A percentile compares a stretch with the other conserved stretches of the same genome.
Evolutionary conservation across 2,113 vertebrate species (phyloP).

Genomic region (Solenodon paradoxus): DNA sequence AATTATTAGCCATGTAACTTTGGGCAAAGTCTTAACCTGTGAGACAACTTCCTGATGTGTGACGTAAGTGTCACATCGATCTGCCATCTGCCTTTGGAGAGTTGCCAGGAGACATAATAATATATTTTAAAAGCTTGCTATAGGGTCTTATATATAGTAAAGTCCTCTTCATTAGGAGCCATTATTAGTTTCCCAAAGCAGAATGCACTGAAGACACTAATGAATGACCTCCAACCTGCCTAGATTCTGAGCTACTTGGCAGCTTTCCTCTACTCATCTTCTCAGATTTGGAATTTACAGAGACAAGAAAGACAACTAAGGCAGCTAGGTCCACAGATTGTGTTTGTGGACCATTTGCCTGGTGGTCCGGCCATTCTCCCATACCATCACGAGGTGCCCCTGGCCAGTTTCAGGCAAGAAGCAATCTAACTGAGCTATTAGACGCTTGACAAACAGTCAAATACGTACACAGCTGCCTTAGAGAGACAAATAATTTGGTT

Average conservation of each 20-base stretch:
- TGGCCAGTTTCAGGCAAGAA: not conserved
- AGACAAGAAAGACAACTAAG: not conserved
- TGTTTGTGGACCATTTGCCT: not conserved
- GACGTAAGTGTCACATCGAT: not conserved
- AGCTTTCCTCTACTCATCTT: not conserved
- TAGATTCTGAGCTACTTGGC: not conserved
- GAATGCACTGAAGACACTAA: not conserved
- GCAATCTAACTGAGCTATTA: not conserved
- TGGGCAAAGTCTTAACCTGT: not conserved
- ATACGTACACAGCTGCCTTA: not conserved
- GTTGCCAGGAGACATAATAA: not conserved
- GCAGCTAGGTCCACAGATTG: not conserved
- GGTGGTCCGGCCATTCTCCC: not conserved
- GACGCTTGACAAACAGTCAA: not conserved
- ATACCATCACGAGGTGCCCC: not conserved
- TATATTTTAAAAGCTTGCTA: not conserved
- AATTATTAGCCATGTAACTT: not conserved
- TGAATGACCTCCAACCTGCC: not conserved
- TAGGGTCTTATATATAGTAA: not conserved
- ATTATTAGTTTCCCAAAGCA: not conserved
- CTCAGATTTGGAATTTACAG: not conserved
- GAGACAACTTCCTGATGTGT: not conserved
- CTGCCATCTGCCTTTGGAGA: not conserved
- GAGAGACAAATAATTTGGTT: not conserved
- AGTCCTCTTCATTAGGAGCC: not conserved